These are phyloP conservation scores for Sphaerophoria rueppellii DNA, from an alignment of 2,888 invertebrate species.

Conservation along the genomic window DNA sequence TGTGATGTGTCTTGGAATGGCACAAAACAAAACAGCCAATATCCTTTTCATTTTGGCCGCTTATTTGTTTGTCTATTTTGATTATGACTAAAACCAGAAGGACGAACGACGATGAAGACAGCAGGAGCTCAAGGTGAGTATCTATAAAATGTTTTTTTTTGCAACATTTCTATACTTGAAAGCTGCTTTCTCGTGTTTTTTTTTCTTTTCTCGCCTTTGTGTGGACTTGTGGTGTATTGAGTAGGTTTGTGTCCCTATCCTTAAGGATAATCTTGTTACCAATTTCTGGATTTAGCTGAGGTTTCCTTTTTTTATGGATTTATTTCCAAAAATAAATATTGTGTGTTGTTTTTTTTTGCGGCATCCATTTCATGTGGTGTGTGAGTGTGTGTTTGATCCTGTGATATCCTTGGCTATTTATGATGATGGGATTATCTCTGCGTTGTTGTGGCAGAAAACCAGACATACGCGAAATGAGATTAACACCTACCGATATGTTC, in stretches of 20 bases:
- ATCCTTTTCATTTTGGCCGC: conserved; percentile 70
- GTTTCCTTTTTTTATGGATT: conserved; percentile 43
- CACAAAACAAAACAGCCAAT: conserved; percentile 64
- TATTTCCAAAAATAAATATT: conserved; percentile 25
- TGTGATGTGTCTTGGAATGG: conserved; percentile 35
- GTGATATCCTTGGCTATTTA: conserved; percentile 51
- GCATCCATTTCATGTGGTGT: conserved; percentile 50
- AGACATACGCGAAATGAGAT: conserved; percentile 67
- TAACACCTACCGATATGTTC: conserved; percentile 57
- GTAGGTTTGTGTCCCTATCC: conserved; percentile 16
- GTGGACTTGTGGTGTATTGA: background rate
- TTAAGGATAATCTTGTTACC: conserved; percentile 69
- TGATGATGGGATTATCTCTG: conserved; percentile 66
- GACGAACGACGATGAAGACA: background rate
- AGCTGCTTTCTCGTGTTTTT: conserved; percentile 16
- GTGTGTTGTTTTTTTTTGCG: conserved; percentile 5
- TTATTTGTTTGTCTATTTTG: conserved; percentile 67
- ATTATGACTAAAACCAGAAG: conserved; percentile 40
- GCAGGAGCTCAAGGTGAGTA: conserved; percentile 41
- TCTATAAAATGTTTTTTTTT: conserved; percentile 20
- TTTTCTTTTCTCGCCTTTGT: background rate
- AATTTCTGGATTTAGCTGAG: conserved; percentile 56
- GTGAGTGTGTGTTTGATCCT: conserved; percentile 44
- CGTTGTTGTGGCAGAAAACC: conserved; percentile 23
- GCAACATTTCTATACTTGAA: conserved; percentile 51